Conservation (phyloP, 2,113 vertebrate species). For the Nannospalax galili region DNA sequence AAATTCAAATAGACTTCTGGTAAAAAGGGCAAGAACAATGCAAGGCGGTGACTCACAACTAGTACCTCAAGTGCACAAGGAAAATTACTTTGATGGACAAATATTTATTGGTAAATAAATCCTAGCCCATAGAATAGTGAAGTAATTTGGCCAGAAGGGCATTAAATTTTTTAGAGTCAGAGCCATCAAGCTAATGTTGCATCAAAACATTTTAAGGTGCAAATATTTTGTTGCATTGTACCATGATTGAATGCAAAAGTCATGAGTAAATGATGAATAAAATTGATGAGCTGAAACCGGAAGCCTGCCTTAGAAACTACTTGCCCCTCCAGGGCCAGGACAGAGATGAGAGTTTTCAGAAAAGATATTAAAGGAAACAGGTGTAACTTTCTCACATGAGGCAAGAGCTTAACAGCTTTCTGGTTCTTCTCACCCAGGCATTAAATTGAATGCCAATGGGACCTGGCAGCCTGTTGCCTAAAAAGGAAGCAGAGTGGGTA, state of each 20-base stretch:
- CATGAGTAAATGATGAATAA: conserved; percentile 59
- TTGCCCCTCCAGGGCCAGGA: conserved; percentile 15
- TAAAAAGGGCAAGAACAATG: conserved; percentile 4
- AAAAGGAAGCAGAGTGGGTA: background rate
- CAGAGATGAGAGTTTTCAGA: conserved; percentile 54
- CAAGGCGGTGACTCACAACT: background rate
- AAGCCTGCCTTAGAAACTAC: conserved; percentile 31
- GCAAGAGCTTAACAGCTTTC: background rate
- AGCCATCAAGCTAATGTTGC: conserved; percentile 62
- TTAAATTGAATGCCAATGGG: background rate
- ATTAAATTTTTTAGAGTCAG: conserved; percentile 44
- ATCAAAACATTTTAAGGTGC: conserved; percentile 63
- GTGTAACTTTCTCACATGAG: background rate
- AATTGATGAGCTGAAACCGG: conserved; percentile 57
- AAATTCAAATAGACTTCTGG: background rate
- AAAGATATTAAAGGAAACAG: conserved; percentile 9
- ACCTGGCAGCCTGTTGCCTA: background rate
- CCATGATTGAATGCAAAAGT: conserved; percentile 50
- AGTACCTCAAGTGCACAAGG: background rate
- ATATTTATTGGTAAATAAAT: conserved; percentile 18
- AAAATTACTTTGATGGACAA: conserved; percentile 13
- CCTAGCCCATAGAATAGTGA: background rate
- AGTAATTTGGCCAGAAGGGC: background rate
- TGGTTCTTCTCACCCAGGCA: background rate
- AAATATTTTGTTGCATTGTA: conserved; percentile 49